A percentile compares a stretch with the other conserved stretches of the same genome.
phyloP scores from a whole-genome alignment of 1,140 invertebrate genomes.

The Ceratina australensis region DNA sequence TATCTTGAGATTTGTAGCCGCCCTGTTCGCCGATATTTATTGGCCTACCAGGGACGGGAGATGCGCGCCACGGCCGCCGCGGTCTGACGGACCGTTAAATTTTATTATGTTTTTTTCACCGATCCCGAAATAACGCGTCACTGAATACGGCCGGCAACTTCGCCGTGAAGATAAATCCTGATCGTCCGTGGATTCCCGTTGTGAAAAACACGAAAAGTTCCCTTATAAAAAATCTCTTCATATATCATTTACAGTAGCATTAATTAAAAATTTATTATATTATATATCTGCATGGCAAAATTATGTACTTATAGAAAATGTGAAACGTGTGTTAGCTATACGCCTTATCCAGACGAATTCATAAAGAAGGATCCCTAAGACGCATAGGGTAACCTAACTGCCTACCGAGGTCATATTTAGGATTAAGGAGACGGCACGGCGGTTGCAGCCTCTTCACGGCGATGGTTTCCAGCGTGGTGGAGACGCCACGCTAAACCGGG shows the following conservation, averaged over 20 bases:
- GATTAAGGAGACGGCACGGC: constrained; percentile 70
- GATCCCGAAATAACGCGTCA: constrained; percentile 61
- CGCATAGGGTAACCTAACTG: constrained; percentile 44
- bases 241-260: too few relatives aligned
- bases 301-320: neutral
- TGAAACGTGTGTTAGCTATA: neutral
- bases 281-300: too few relatives aligned
- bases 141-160: constrained; percentile 49
- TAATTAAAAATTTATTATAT: too few relatives aligned
- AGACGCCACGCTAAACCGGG: constrained; percentile 66
- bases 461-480: constrained; percentile 52
- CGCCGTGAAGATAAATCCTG: constrained; percentile 58
- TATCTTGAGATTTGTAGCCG: constrained; percentile 77
- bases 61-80: constrained; percentile 18
- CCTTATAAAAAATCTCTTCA: too few relatives aligned
- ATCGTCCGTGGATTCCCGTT: constrained; percentile 44
- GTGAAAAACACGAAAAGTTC: constrained; percentile 12
- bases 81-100: constrained; percentile 75
- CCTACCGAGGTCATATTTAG: constrained; percentile 65
- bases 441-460: constrained; percentile 60
- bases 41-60: constrained; percentile 55
- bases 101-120: constrained; percentile 72
- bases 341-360: constrained; percentile 46
- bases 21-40: constrained; percentile 75
- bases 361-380: constrained; percentile 51